A percentile compares a stretch with the other conserved stretches of the same genome.
phyloP scores from a whole-genome alignment of 2,113 vertebrate species.

The Callipepla californica region DNA sequence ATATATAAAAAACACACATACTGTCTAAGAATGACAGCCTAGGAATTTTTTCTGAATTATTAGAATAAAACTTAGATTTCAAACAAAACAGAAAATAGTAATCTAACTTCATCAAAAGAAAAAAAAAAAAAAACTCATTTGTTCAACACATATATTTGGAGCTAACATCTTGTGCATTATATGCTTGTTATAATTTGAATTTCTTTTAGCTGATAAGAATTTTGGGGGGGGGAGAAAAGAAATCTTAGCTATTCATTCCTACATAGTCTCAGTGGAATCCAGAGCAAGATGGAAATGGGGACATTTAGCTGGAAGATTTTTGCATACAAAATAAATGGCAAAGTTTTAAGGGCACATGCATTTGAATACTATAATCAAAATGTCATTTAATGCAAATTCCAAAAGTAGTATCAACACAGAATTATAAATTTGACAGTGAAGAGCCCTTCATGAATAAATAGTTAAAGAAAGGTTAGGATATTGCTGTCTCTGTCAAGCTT shows the following conservation, averaged over 20 bases:
- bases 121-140: neutral
- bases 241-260: neutral
- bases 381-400: slow-evolving; percentile 78
- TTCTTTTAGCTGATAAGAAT: slow-evolving; percentile 15
- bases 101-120: neutral
- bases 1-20: neutral
- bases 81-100: neutral
- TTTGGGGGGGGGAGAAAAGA: neutral
- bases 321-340: slow-evolving; percentile 69
- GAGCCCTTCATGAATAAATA: slow-evolving; percentile 59
- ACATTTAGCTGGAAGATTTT: slow-evolving; percentile 70
- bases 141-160: neutral
- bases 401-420: slow-evolving; percentile 57
- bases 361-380: slow-evolving; percentile 76
- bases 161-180: neutral
- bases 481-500: neutral
- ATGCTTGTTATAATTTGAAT: neutral
- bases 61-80: neutral
- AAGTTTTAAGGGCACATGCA: slow-evolving; percentile 70
- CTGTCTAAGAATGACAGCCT: neutral
- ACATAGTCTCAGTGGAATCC: slow-evolving; percentile 17
- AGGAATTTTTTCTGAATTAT: neutral
- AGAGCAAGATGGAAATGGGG: slow-evolving; percentile 60
- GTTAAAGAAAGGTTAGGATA: slow-evolving; percentile 56
- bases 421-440: slow-evolving; percentile 64